phyloP scores from a whole-genome alignment of 2,113 vertebrate species.

The Orientallactaga bullata region DNA sequence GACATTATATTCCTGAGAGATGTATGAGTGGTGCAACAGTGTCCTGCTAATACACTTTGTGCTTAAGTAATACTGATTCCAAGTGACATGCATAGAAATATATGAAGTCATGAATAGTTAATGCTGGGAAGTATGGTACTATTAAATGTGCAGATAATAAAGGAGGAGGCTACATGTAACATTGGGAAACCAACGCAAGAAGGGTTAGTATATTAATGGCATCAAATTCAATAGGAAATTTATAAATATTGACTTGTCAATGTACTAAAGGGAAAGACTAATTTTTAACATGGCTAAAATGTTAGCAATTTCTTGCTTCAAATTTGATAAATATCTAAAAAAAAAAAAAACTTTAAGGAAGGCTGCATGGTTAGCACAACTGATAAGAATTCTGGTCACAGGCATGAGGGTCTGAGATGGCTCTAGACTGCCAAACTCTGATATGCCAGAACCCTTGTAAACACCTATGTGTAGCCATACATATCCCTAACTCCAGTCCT shows the following conservation, averaged over 20 bases:
- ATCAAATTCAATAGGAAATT: not conserved
- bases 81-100: slow-evolving; percentile 48
- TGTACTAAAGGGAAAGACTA: not conserved
- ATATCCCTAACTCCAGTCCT: too few relatives aligned
- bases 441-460: too few relatives aligned
- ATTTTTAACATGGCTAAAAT: slow-evolving; percentile 11
- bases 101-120: not conserved
- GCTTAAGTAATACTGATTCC: slow-evolving; percentile 30
- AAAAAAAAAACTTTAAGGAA: not conserved
- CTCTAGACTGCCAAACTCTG: too few relatives aligned
- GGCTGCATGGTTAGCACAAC: too few relatives aligned
- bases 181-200: not conserved
- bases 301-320: not conserved
- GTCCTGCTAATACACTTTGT: slow-evolving; percentile 4
- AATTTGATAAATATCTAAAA: not conserved
- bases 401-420: too few relatives aligned
- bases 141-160: not conserved
- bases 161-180: not conserved
- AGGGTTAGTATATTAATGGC: not conserved
- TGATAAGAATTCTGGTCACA: too few relatives aligned
- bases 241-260: not conserved
- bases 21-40: not conserved
- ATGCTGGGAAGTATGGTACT: not conserved
- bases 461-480: too few relatives aligned
- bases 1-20: slow-evolving; percentile 37